Evolutionary conservation across 2,113 vertebrate species (phyloP).

Genomic region (Oncorhynchus nerka): DNA sequence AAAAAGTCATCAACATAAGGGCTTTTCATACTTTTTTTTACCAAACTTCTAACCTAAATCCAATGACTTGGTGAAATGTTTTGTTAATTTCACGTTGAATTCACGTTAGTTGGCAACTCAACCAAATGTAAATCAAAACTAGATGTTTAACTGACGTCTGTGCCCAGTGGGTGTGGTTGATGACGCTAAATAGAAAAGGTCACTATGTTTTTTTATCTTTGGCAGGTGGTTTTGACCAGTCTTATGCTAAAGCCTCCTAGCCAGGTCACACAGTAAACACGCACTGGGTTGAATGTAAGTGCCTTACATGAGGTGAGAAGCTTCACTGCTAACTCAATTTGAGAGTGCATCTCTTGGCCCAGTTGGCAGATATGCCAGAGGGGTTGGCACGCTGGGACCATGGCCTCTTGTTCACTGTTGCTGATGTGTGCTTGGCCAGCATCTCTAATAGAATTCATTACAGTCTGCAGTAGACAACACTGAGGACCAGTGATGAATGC

Average conservation of each 20-base stretch:
- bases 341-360: constrained; percentile 20
- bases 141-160: no score
- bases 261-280: constrained; percentile 35
- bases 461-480: constrained; percentile 40
- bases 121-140: no score
- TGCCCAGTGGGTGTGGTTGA: not conserved
- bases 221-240: constrained; percentile 8
- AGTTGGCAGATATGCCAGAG: constrained; percentile 49
- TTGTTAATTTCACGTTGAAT: no score
- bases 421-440: constrained; percentile 56
- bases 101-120: no score
- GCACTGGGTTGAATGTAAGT: constrained; percentile 50
- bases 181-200: not conserved
- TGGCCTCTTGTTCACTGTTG: constrained; percentile 32
- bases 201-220: not conserved
- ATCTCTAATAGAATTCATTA: constrained; percentile 54
- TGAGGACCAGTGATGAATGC: constrained; percentile 53
- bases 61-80: no score
- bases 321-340: constrained; percentile 46
- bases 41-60: no score
- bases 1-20: no score
- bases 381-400: constrained; percentile 2
- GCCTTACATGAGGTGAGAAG: constrained; percentile 44
- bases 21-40: no score
- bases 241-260: not conserved